Evolutionary conservation across 30 jellyfish, hydroid and myxozoan genomes (phyloP).

Genomic region (Mastigias papua): DNA sequence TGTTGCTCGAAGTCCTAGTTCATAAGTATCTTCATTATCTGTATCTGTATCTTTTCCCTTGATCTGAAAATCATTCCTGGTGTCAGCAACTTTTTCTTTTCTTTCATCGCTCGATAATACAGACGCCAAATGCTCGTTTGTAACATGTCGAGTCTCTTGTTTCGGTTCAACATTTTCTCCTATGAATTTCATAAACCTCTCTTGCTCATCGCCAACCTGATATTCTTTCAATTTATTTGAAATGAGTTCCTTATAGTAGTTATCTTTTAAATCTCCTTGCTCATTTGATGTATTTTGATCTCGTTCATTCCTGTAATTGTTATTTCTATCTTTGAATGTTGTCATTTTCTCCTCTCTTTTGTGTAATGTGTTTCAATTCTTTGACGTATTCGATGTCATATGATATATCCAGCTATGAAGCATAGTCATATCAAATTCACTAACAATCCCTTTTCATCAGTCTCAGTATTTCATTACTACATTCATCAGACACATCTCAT

Average conservation of each 20-base stretch:
- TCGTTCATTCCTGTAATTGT: background rate
- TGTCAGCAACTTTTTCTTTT: background rate
- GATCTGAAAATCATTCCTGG: background rate
- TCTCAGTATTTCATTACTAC: too few species aligned
- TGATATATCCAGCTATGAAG: constrained; percentile 14
- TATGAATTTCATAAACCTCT: background rate
- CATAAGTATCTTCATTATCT: constrained; percentile 1
- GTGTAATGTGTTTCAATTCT: constrained; percentile 7
- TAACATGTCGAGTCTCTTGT: background rate
- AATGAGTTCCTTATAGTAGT: background rate
- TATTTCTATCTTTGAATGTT: constrained; percentile 4
- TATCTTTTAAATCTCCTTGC: background rate
- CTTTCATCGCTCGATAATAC: background rate
- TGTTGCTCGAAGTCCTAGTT: background rate
- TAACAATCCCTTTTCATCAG: too few species aligned
- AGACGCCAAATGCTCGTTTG: background rate
- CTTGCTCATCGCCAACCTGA: too few species aligned
- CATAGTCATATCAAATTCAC: constrained; percentile 19
- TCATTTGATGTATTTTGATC: background rate
- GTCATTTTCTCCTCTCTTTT: constrained; percentile 15
- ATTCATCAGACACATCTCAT: too few species aligned
- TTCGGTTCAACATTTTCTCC: constrained; percentile 1
- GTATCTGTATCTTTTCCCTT: constrained; percentile 30
- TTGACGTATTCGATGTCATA: constrained; percentile 23
- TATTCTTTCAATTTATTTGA: constrained; percentile 16